These are phyloP conservation scores for Cataglyphis hispanica DNA, from an alignment of 1,140 invertebrate genomes.

Conservation along the genomic window DNA sequence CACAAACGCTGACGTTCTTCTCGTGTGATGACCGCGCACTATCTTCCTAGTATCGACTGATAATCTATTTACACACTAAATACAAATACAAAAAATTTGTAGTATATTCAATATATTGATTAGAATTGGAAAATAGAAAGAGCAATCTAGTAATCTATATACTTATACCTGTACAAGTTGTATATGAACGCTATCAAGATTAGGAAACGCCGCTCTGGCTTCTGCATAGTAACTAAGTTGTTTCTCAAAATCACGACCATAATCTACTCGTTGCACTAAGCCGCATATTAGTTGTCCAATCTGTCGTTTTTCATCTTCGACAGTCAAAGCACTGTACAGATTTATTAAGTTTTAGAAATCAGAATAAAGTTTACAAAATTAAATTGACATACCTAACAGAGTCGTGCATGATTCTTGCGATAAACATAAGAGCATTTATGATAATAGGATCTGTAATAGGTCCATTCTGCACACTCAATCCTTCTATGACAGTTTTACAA, in stretches of 20 bases:
- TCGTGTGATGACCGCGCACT: constrained; percentile 92
- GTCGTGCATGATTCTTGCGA: constrained; percentile 96
- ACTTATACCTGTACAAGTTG: constrained; percentile 92
- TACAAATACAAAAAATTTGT: constrained; percentile 57
- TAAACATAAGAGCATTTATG: constrained; percentile 94
- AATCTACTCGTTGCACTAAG: constrained; percentile 93
- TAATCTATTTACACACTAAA: constrained; percentile 92
- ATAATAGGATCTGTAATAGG: constrained; percentile 93
- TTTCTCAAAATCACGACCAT: constrained; percentile 95
- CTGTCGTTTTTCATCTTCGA: constrained; percentile 96
- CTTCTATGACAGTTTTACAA: constrained; percentile 93
- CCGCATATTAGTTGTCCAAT: constrained; percentile 94
- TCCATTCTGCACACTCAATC: constrained; percentile 89
- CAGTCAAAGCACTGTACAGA: constrained; percentile 92
- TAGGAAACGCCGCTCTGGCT: constrained; percentile 94
- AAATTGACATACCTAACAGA: constrained; percentile 91
- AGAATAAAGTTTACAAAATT: background rate
- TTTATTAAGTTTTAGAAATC: constrained; percentile 13
- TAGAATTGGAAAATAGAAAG: background rate
- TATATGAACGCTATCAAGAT: constrained; percentile 94
- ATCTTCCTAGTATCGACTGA: constrained; percentile 91
- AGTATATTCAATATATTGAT: background rate
- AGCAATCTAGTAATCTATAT: background rate
- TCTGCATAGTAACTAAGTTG: constrained; percentile 98
- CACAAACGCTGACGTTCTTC: constrained; percentile 94